Evolutionary conservation across 2,113 vertebrate species (phyloP).

Genomic region (Ailurus styani): DNA sequence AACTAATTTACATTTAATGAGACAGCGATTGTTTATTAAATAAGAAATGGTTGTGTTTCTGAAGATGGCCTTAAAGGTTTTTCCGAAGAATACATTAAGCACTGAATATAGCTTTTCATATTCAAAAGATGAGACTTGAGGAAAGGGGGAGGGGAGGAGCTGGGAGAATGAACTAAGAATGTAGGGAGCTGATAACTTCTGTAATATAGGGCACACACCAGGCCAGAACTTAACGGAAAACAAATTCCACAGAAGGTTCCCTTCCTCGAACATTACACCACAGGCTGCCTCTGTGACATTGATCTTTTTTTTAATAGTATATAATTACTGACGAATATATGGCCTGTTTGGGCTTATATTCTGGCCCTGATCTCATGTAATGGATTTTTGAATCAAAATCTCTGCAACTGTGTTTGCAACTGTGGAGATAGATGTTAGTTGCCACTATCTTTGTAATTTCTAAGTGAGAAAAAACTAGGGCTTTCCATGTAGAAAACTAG

Average conservation of each 20-base stretch:
- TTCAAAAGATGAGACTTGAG: conserved; percentile 51
- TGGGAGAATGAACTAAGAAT: conserved; percentile 12
- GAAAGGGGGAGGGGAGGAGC: not conserved
- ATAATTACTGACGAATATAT: conserved; percentile 63
- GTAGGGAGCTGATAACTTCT: conserved; percentile 17
- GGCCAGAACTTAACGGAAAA: conserved; percentile 65
- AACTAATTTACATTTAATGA: conserved; percentile 79
- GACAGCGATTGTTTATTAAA: conserved; percentile 78
- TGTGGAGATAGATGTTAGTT: not conserved
- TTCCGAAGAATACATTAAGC: conserved; percentile 69
- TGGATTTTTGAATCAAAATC: conserved; percentile 63
- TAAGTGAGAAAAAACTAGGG: not conserved
- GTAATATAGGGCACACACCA: conserved; percentile 36
- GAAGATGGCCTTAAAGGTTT: conserved; percentile 72
- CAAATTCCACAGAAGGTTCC: conserved; percentile 57
- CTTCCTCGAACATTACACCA: conserved; percentile 34
- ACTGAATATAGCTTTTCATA: conserved; percentile 57
- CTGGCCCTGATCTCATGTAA: conserved; percentile 41
- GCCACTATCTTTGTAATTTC: conserved; percentile 2
- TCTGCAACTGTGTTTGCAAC: conserved; percentile 5
- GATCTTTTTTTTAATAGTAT: conserved; percentile 44
- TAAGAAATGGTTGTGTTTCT: conserved; percentile 71
- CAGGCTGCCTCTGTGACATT: conserved; percentile 34
- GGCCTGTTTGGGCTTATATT: conserved; percentile 57
- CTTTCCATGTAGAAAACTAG: not conserved